A percentile compares a stretch with the other conserved stretches of the same genome.
Evolutionary conservation across 2,888 invertebrate genomes (phyloP).

Genomic region (Cryptus viduatorius): DNA sequence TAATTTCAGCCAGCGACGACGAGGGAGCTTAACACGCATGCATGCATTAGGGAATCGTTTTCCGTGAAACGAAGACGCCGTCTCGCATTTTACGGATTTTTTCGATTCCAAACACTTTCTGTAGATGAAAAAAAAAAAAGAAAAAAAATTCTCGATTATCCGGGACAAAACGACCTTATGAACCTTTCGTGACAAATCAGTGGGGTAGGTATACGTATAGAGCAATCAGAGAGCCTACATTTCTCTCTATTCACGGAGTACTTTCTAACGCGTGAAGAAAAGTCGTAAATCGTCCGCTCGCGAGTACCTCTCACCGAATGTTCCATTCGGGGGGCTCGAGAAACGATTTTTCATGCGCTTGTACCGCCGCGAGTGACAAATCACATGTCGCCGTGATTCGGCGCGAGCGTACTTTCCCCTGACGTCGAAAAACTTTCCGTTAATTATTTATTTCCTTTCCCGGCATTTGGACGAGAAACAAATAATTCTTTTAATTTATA

Average conservation of each 20-base stretch:
- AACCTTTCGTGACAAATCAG: not conserved
- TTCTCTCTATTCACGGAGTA: constrained; percentile 6
- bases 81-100: not conserved
- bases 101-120: not conserved
- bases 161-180: not conserved
- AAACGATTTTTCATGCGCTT: constrained; percentile 22
- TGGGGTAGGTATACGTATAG: not conserved
- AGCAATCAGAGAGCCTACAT: not conserved
- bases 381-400: constrained; percentile 2
- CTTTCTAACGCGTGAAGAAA: not conserved
- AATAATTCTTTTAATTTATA: not conserved
- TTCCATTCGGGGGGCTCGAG: not conserved
- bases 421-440: not conserved
- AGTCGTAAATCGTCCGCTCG: constrained; percentile 28
- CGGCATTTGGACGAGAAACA: not conserved
- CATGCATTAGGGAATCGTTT: constrained; percentile 17
- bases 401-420: not conserved
- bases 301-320: not conserved
- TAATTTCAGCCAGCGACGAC: constrained; percentile 35
- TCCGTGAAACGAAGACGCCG: not conserved
- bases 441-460: not conserved
- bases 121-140: not conserved
- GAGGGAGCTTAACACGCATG: constrained; percentile 21
- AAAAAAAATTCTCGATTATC: too few species aligned
- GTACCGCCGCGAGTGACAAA: constrained; percentile 8